These are phyloP conservation scores for Anguilla japonica DNA, from an alignment of 2,113 vertebrate species.

Conservation along the genomic window DNA sequence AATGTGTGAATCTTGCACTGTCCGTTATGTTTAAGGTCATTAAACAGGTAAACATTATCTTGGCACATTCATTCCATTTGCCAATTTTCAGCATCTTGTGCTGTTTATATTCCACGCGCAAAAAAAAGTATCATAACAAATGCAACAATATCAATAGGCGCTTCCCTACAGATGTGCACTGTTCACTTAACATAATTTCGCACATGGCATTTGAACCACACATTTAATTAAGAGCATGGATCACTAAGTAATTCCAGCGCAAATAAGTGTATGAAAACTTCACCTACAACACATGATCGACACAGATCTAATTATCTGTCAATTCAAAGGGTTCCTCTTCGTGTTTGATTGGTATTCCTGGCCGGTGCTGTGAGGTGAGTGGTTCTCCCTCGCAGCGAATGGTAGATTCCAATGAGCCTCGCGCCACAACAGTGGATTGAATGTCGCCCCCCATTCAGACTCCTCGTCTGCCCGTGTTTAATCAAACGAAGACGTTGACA, in stretches of 20 bases:
- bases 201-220: neutral
- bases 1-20: too few relatives aligned
- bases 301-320: neutral
- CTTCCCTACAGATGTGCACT: neutral
- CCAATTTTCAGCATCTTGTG: neutral
- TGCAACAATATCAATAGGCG: neutral
- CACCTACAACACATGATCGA: neutral
- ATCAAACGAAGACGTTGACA: slow-evolving; percentile 11
- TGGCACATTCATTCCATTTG: neutral
- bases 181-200: neutral
- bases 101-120: neutral
- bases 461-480: neutral
- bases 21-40: neutral
- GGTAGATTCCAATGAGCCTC: slow-evolving; percentile 26
- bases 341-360: neutral
- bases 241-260: too few relatives aligned
- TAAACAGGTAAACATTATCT: neutral
- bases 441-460: slow-evolving; percentile 10
- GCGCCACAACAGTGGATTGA: slow-evolving; percentile 16
- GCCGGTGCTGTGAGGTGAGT: neutral
- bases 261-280: too few relatives aligned
- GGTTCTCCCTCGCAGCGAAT: slow-evolving; percentile 16
- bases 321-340: neutral
- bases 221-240: neutral
- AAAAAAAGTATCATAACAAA: neutral